Conservation (phyloP, 2,888 invertebrate species). For the Eupithecia pulchellata region DNA sequence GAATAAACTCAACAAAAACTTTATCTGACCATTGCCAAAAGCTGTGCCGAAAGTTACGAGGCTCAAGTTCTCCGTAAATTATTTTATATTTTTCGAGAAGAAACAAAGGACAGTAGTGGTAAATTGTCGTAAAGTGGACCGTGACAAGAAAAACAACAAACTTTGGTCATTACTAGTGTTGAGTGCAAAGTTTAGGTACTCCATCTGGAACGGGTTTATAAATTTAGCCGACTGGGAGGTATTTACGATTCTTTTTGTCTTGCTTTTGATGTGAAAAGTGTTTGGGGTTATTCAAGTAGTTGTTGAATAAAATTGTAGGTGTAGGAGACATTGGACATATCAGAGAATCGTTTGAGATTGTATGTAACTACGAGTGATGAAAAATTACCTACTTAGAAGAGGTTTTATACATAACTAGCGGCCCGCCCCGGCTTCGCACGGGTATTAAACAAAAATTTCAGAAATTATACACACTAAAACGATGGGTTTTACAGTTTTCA, state of each 20-base stretch:
- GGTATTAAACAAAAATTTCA: too few species aligned
- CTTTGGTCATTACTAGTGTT: slow-evolving; percentile 70
- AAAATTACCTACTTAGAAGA: too few species aligned
- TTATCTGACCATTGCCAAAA: slow-evolving; percentile 39
- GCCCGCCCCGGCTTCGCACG: too few species aligned
- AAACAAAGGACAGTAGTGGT: slow-evolving; percentile 51
- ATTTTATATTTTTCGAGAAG: slow-evolving; percentile 32
- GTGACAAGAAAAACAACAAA: slow-evolving; percentile 72
- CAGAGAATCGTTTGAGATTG: neutral
- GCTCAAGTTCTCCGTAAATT: slow-evolving; percentile 39
- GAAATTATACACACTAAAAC: too few species aligned
- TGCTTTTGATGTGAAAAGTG: slow-evolving; percentile 3
- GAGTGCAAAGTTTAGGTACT: slow-evolving; percentile 75
- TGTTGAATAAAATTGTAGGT: neutral
- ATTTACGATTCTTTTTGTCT: slow-evolving; percentile 34
- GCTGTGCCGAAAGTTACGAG: slow-evolving; percentile 38
- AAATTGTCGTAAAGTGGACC: slow-evolving; percentile 64
- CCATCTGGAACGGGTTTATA: slow-evolving; percentile 53
- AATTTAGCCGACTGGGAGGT: slow-evolving; percentile 56
- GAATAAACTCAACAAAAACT: slow-evolving; percentile 36
- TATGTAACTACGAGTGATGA: too few species aligned
- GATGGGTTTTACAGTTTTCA: too few species aligned
- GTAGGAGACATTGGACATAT: neutral
- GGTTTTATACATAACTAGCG: too few species aligned
- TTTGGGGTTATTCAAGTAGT: neutral